phyloP scores from a whole-genome alignment of 2,113 vertebrate genomes.

The Hippocampus zosterae region DNA sequence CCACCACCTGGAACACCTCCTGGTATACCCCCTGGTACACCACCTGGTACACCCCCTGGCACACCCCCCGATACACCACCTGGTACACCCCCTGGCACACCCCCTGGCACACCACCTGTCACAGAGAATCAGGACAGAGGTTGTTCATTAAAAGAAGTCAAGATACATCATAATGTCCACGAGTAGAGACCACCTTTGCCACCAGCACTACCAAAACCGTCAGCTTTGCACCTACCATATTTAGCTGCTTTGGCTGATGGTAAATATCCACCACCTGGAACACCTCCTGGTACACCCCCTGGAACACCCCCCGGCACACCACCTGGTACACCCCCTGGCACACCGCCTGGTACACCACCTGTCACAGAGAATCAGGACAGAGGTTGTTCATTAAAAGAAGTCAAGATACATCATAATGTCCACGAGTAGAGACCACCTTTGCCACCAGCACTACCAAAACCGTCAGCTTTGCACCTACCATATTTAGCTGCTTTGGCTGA shows the following conservation, averaged over 20 bases:
- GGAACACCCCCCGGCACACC: constrained; percentile 3
- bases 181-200: background rate
- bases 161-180: background rate
- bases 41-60: constrained; percentile 28
- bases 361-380: constrained; percentile 9
- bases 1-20: background rate
- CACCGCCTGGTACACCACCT: constrained; percentile 12
- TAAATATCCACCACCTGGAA: background rate
- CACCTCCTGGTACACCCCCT: constrained; percentile 23
- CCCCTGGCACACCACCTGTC: constrained; percentile 20
- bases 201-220: background rate
- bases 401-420: background rate
- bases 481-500: constrained; percentile 10
- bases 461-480: background rate
- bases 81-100: constrained; percentile 6
- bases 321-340: background rate
- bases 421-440: background rate
- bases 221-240: background rate
- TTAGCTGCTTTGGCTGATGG: constrained; percentile 5
- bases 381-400: background rate
- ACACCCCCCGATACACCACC: constrained; percentile 19
- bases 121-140: constrained; percentile 5
- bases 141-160: background rate
- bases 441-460: background rate
- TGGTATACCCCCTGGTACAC: constrained; percentile 25